These are phyloP conservation scores for Diadophis punctatus DNA, from an alignment of 2,113 vertebrate genomes.

Conservation along the genomic window DNA sequence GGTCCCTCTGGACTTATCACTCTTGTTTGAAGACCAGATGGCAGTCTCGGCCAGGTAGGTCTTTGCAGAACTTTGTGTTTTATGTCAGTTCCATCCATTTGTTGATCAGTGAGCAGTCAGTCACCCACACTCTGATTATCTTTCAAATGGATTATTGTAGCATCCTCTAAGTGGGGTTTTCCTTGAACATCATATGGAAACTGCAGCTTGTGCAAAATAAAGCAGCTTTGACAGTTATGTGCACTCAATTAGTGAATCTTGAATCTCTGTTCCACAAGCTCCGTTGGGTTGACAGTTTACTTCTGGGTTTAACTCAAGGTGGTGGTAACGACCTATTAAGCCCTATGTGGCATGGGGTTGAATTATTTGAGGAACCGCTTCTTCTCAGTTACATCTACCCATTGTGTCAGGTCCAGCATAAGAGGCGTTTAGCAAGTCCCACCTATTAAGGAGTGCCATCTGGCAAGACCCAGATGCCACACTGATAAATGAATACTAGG, in stretches of 20 bases:
- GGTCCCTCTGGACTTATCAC: background rate
- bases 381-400: too few relatives aligned
- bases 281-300: background rate
- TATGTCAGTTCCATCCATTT: background rate
- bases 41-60: background rate
- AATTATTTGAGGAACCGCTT: too few relatives aligned
- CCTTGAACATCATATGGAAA: too few relatives aligned
- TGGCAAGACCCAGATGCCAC: background rate
- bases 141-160: too few relatives aligned
- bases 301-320: background rate
- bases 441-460: background rate
- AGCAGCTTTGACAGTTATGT: background rate
- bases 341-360: too few relatives aligned
- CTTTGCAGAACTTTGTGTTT: background rate
- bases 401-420: too few relatives aligned
- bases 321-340: too few relatives aligned
- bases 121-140: too few relatives aligned
- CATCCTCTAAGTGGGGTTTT: too few relatives aligned
- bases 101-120: background rate
- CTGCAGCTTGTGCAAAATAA: too few relatives aligned
- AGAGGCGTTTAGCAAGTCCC: too few relatives aligned
- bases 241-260: background rate
- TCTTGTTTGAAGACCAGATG: background rate
- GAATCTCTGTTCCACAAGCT: background rate
- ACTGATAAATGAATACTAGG: background rate